Conservation (phyloP, 2,113 vertebrate genomes). For the Melanerpes formicivorus region DNA sequence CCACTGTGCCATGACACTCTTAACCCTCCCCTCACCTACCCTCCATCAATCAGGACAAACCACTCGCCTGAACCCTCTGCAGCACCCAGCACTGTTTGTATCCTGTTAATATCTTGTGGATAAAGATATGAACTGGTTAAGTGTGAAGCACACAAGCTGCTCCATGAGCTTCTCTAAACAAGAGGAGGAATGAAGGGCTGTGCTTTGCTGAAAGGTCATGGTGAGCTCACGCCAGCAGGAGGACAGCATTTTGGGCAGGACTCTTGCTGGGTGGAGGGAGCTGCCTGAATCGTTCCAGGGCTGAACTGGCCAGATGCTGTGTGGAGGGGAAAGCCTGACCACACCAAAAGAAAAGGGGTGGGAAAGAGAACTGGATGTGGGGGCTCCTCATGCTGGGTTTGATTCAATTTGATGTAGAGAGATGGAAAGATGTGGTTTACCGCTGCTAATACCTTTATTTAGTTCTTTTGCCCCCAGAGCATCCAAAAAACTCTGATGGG, state of each 20-base stretch:
- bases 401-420: not conserved
- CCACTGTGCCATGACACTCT: not conserved
- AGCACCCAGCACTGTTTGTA: not conserved
- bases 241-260: conserved; percentile 39
- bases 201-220: conserved; percentile 38
- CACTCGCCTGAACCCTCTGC: not conserved
- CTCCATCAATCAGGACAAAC: not conserved
- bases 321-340: not conserved
- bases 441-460: conserved; percentile 29
- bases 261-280: conserved; percentile 57
- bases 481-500: not conserved
- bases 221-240: conserved; percentile 38
- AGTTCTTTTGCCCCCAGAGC: not conserved
- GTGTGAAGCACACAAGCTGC: not conserved
- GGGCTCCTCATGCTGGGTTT: not conserved
- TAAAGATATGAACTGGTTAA: conserved; percentile 18
- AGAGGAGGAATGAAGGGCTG: not conserved
- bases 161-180: not conserved
- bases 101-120: not conserved
- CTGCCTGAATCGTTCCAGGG: conserved; percentile 29
- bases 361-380: not conserved
- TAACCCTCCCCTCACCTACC: conserved; percentile 50
- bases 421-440: conserved; percentile 39
- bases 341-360: conserved; percentile 3
- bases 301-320: conserved; percentile 18